Base-by-base conservation (phyloP, 2,888 invertebrate genomes). In the Phytoseiulus persimilis region DNA sequence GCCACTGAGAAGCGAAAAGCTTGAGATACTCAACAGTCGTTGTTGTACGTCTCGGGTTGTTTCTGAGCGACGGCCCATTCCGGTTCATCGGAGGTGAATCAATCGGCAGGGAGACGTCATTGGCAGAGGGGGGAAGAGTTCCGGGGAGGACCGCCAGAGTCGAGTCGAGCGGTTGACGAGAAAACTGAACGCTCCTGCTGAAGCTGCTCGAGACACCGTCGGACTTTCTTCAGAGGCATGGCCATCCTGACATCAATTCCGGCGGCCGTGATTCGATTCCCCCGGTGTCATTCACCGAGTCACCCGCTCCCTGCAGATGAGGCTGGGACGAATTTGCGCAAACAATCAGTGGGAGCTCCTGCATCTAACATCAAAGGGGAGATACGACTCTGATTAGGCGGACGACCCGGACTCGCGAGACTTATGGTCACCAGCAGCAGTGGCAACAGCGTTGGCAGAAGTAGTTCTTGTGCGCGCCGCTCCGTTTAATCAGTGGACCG, bases 401-500 rank as follows among this genome's bases (percentile, higher is more conserved):
- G 65, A 65, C 65, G 65, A 65, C 65, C 18, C 65, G 65, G 65
- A 65, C 65, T 65, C 65, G 65, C 28, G 18, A 65, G 65, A 65
- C 18, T 65, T 65, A 65, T 65, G 65, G 65, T 23, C 65, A 65
- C 65, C 65, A 18, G 65, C 65, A 65, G 65, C 28, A 23, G 65
- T 28, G 1, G 65, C 65, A 65, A 2, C 65, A 28, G 65, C 65
- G 28, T 6, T 23, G 65, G 65, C 9, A 65, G 65, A 65, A 65
- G 65, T 65, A 65, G 65, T 65, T 65, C 65, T 65, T 65, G 65
- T 65, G 65, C 18, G 65, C 65, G 65, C 18, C 65, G 65, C 65
- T 65, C 65, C 65, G 65, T 65, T 65, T 65, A 65, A 65, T 65
- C 65, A 65, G 65, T 65, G 65, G 65, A 65, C 65, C 65, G 65